phyloP scores from a whole-genome alignment of 2,888 invertebrate genomes.

The Augochlorella aurata region DNA sequence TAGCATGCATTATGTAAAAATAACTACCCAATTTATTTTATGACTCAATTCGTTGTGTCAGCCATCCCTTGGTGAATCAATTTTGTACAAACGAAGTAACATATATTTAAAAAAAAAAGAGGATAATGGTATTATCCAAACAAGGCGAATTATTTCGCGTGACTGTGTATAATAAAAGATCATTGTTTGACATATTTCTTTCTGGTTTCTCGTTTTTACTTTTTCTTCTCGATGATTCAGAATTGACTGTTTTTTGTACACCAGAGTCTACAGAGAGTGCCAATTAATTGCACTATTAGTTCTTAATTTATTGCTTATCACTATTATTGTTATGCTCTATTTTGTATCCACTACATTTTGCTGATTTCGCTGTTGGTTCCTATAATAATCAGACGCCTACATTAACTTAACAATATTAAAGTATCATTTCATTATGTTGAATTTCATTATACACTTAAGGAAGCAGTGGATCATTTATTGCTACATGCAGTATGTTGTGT shows the following conservation, averaged over 20 bases:
- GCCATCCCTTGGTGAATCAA: conserved; percentile 67
- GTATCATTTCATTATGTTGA: not conserved
- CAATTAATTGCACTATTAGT: conserved; percentile 52
- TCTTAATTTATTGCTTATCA: conserved; percentile 31
- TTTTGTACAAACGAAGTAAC: conserved; percentile 74
- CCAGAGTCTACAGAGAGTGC: conserved; percentile 43
- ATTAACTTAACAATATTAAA: not conserved
- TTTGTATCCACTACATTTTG: conserved; percentile 11
- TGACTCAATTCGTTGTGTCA: conserved; percentile 33
- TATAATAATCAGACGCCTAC: not conserved
- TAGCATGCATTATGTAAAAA: not conserved
- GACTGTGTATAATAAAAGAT: conserved; percentile 74
- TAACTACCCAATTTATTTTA: not conserved
- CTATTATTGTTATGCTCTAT: conserved; percentile 28
- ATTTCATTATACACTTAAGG: not conserved
- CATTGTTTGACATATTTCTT: conserved; percentile 49
- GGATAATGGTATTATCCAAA: conserved; percentile 61
- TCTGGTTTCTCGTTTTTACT: conserved; percentile 47
- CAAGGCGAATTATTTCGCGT: conserved; percentile 67
- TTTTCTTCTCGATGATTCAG: conserved; percentile 16
- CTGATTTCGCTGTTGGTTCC: not conserved
- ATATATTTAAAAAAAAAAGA: conserved; percentile 43
- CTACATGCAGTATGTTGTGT: conserved; percentile 35
- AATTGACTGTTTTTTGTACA: conserved; percentile 7
- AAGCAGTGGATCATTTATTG: not conserved